Conservation (phyloP, 2,888 invertebrate genomes). For the Lysandra coridon region DNA sequence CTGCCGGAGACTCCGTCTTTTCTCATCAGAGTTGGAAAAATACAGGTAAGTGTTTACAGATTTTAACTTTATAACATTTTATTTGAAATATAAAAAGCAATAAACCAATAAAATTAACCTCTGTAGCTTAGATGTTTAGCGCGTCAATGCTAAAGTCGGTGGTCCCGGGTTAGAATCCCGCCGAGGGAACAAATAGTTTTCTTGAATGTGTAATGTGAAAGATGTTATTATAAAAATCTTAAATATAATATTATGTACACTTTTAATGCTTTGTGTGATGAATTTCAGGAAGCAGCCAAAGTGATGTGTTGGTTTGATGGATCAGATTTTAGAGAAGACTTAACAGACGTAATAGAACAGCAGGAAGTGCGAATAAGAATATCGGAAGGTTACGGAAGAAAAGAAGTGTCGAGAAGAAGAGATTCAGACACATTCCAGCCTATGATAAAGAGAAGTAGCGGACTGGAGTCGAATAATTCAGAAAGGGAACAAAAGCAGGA, state of each 20-base stretch:
- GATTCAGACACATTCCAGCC: constrained; percentile 72
- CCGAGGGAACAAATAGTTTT: too few relatives aligned
- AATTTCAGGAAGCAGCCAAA: constrained; percentile 68
- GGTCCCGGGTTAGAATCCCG: too few relatives aligned
- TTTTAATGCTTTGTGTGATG: neutral
- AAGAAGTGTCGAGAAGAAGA: constrained; percentile 56
- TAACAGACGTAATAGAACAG: constrained; percentile 74
- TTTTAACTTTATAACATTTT: too few relatives aligned
- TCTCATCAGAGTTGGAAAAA: constrained; percentile 67
- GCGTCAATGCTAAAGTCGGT: too few relatives aligned
- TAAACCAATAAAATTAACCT: too few relatives aligned
- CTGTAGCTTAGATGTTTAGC: too few relatives aligned
- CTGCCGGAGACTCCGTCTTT: constrained; percentile 72
- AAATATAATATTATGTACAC: too few relatives aligned
- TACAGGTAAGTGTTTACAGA: constrained; percentile 55
- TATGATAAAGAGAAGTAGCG: constrained; percentile 67
- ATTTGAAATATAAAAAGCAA: too few relatives aligned
- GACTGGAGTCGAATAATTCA: constrained; percentile 62
- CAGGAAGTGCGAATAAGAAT: constrained; percentile 73
- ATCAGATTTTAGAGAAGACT: constrained; percentile 71
- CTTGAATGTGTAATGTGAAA: too few relatives aligned
- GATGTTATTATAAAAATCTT: too few relatives aligned
- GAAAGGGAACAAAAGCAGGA: constrained; percentile 53
- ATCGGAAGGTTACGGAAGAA: constrained; percentile 59
- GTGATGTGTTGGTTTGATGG: constrained; percentile 77